Evolutionary conservation across 1,140 invertebrate genomes (phyloP).

Genomic region (Meloidogyne chitwoodi): DNA sequence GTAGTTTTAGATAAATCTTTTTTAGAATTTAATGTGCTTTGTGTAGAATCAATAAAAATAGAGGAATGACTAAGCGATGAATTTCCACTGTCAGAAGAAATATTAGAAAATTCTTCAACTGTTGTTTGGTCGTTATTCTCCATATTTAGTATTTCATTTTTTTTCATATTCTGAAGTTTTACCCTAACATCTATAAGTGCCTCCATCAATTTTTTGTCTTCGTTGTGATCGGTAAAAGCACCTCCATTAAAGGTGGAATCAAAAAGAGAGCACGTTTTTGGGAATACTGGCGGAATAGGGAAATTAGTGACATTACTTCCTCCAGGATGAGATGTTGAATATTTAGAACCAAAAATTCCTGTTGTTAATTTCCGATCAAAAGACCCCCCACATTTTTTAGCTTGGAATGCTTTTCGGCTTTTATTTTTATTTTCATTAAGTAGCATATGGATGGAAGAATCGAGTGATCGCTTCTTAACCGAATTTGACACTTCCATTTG

Average conservation of each 20-base stretch:
- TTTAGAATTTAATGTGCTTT: background rate
- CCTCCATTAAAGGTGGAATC: conserved; percentile 27
- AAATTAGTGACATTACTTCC: conserved; percentile 4
- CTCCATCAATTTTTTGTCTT: conserved; percentile 26
- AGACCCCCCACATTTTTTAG: background rate
- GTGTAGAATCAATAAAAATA: background rate
- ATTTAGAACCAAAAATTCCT: background rate
- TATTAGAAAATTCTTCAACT: background rate
- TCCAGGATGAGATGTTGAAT: background rate
- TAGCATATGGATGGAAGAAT: background rate
- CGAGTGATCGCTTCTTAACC: background rate
- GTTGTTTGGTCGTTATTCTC: background rate
- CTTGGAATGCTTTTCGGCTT: background rate
- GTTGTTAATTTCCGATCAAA: background rate
- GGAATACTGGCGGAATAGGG: conserved; percentile 27
- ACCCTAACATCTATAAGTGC: background rate
- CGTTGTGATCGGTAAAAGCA: conserved; percentile 9
- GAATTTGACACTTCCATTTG: background rate
- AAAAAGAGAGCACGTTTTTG: conserved; percentile 29
- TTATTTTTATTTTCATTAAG: background rate
- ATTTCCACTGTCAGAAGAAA: conserved; percentile 18
- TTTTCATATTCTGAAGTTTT: background rate
- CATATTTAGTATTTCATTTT: background rate
- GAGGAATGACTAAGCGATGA: background rate
- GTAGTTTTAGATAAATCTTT: background rate